phyloP scores from a whole-genome alignment of 2,888 invertebrate genomes.

The Dione juno region DNA sequence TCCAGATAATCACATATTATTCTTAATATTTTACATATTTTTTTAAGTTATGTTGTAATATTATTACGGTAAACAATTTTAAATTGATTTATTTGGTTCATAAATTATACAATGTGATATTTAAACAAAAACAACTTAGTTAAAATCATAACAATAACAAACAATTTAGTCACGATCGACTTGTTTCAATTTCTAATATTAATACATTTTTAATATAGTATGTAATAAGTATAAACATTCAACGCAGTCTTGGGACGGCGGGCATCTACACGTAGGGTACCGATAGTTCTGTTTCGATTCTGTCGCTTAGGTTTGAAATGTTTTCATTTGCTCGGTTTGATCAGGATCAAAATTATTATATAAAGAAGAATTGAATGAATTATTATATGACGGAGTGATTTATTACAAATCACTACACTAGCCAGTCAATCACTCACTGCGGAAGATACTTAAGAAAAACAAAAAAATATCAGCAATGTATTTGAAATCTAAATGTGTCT shows the following conservation, averaged over 20 bases:
- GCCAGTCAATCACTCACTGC: too few species aligned
- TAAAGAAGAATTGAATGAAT: too few species aligned
- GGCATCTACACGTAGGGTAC: too few species aligned
- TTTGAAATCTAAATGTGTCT: slow-evolving; percentile 6
- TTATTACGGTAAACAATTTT: background rate
- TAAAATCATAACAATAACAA: background rate
- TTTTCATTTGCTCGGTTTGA: too few species aligned
- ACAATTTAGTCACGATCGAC: background rate
- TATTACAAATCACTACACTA: too few species aligned
- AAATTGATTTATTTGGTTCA: background rate
- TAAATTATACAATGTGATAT: background rate
- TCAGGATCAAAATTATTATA: too few species aligned
- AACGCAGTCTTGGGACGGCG: too few species aligned
- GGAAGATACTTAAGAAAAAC: background rate
- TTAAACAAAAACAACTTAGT: background rate
- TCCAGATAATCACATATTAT: slow-evolving; percentile 12
- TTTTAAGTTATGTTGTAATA: background rate
- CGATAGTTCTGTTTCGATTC: too few species aligned
- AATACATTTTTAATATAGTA: background rate
- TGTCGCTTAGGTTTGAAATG: too few species aligned
- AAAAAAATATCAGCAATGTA: background rate
- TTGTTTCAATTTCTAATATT: background rate
- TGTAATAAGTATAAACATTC: too few species aligned
- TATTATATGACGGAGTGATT: too few species aligned
- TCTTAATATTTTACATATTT: slow-evolving; percentile 5